Evolutionary conservation across 2,113 vertebrate species (phyloP).

Genomic region (Hyla sarda): DNA sequence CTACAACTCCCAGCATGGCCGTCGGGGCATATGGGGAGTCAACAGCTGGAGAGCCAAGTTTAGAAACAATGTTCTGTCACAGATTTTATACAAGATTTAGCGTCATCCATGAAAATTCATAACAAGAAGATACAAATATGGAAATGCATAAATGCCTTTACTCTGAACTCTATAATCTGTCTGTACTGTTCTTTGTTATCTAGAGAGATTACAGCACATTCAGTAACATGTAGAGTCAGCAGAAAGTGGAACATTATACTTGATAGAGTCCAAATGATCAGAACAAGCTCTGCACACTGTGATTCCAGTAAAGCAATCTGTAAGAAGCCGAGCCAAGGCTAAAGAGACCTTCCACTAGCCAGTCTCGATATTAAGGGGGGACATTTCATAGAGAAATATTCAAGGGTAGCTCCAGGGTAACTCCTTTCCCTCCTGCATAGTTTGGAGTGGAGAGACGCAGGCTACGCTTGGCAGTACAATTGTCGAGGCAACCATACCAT

Average conservation of each 20-base stretch:
- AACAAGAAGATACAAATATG: not conserved
- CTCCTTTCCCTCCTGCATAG: too few relatives aligned
- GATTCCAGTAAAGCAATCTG: constrained; percentile 19
- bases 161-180: not conserved
- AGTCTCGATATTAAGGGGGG: not conserved
- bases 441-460: too few relatives aligned
- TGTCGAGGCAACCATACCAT: too few relatives aligned
- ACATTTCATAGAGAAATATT: not conserved
- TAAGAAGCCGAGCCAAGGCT: constrained; percentile 29
- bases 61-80: too few relatives aligned
- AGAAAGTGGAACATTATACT: constrained; percentile 9
- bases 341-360: not conserved
- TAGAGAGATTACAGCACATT: not conserved
- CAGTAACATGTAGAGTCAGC: not conserved
- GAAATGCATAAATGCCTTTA: not conserved
- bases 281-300: not conserved
- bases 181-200: not conserved
- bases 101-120: not conserved
- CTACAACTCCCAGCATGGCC: too few relatives aligned
- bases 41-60: too few relatives aligned
- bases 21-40: too few relatives aligned
- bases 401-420: too few relatives aligned
- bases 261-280: not conserved
- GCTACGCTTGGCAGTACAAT: too few relatives aligned
- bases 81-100: not conserved